Evolutionary conservation across 2,797 vertebrate species (phyloP).

Genomic region (Neosilurus hyrtlii): DNA sequence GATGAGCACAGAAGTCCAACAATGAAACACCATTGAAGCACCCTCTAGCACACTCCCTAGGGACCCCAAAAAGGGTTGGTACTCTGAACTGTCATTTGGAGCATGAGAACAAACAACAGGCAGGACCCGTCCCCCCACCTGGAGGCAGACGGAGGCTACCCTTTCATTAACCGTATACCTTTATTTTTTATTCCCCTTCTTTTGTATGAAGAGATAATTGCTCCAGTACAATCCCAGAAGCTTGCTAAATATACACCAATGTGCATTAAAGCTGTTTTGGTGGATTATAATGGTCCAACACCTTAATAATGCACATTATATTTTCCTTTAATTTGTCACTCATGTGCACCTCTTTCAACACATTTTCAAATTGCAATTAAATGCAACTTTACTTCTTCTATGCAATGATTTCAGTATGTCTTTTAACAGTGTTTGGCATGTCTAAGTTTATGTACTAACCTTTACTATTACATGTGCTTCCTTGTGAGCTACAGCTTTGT

Average conservation of each 20-base stretch:
- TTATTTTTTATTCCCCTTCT: no score
- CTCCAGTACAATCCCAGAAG: background rate
- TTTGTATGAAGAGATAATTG: background rate
- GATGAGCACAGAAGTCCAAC: no score
- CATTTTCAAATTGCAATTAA: background rate
- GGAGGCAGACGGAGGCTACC: no score
- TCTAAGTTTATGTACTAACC: constrained; percentile 65
- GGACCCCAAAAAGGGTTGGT: no score
- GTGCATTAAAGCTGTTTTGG: background rate
- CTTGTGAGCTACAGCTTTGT: constrained; percentile 57
- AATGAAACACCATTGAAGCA: no score
- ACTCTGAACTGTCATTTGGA: no score
- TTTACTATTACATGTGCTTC: constrained; percentile 64
- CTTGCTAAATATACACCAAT: background rate
- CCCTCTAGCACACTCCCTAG: no score
- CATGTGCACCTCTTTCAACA: background rate
- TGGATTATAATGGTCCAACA: background rate
- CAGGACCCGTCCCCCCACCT: no score
- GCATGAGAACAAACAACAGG: no score
- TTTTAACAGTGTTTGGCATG: background rate
- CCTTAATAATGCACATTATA: background rate
- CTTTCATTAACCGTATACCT: no score
- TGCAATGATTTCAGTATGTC: background rate
- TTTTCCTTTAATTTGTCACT: constrained; percentile 13
- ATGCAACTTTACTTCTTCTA: background rate